Base-by-base conservation (phyloP, 2,888 invertebrate species). In the Drosophila phalerata region DNA sequence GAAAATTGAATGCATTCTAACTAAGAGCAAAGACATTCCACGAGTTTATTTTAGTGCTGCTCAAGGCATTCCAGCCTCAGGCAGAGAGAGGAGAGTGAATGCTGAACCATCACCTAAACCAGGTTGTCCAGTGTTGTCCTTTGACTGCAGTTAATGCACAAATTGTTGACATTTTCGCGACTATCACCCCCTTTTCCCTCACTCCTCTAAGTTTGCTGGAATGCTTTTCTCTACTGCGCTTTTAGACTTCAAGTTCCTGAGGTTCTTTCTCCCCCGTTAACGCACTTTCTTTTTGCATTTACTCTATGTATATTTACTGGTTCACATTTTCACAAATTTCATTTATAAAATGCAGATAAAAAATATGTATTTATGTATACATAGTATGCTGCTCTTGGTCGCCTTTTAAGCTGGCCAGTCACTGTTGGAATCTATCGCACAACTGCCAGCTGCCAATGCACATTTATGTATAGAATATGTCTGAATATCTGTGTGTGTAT, bases 401-500 rank as follows among this genome's bases (percentile, higher is more conserved):
- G 43, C 45, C 51, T 58, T 51, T 53, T 34, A 17, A 15, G 25
- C 28, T 63, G 51, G 56, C 78, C 86, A 71, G 61, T 47, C 69
- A 66, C 81, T 73, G 66, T 56, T 77, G 87, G 87, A 76, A 86
- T 89, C 84, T 77, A 73, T 71, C 63, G 69, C 69, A 73, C 85
- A 79, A 83, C 83, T 83, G 85, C 34, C 56, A 56, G 66, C 87
- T 49, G 68, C 51, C 67, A 48, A 40, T 72, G 68, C 77, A 68
- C 77, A 68, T 67, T 48, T 45, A 56, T 64, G 53, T 58, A 40
- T 34, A 38, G 13, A 19, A 2, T 38, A 38, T 45, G 43, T 38
- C 48, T 48, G 57, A 42, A 43, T 48, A 40, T 57, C 45, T 53
- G 43, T 52, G 53, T 30, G 51, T 15, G 30, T 66, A 48, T 48